A percentile compares a stretch with the other conserved stretches of the same genome.
Conservation (phyloP, 1,140 invertebrate species). For the Drosophila dunni region DNA sequence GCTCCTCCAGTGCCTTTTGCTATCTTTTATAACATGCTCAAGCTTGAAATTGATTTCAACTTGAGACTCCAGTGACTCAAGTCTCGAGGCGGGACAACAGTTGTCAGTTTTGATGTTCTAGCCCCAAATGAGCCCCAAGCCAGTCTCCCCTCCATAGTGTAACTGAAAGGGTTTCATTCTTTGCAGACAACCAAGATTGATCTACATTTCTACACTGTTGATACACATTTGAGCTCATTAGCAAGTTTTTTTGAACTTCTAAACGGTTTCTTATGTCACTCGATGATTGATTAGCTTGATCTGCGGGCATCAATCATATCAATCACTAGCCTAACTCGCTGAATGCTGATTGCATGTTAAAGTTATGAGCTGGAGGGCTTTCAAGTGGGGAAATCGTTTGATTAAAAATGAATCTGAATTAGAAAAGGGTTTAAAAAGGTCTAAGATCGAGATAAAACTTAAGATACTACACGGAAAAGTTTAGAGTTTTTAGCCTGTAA, state of each 20-base stretch:
- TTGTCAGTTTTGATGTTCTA: slow-evolving; percentile 43
- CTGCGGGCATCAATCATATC: slow-evolving; percentile 31
- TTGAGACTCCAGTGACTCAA: neutral
- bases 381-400: too few relatives aligned
- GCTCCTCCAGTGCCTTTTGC: neutral
- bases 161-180: slow-evolving; percentile 22
- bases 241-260: slow-evolving; percentile 4
- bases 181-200: slow-evolving; percentile 33
- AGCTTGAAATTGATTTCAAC: slow-evolving; percentile 44
- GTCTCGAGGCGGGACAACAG: slow-evolving; percentile 28
- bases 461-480: too few relatives aligned
- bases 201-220: slow-evolving; percentile 36
- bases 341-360: neutral
- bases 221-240: slow-evolving; percentile 33
- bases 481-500: too few relatives aligned
- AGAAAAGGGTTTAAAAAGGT: too few relatives aligned
- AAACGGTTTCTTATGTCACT: slow-evolving; percentile 47
- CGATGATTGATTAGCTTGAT: slow-evolving; percentile 41
- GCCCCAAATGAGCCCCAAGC: slow-evolving; percentile 34
- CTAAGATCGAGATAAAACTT: too few relatives aligned
- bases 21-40: slow-evolving; percentile 24
- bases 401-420: too few relatives aligned
- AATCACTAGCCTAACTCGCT: slow-evolving; percentile 20
- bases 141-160: neutral
- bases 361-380: neutral